phyloP scores from a whole-genome alignment of 2,888 invertebrate species.

The Gisinianus flammeolus region DNA sequence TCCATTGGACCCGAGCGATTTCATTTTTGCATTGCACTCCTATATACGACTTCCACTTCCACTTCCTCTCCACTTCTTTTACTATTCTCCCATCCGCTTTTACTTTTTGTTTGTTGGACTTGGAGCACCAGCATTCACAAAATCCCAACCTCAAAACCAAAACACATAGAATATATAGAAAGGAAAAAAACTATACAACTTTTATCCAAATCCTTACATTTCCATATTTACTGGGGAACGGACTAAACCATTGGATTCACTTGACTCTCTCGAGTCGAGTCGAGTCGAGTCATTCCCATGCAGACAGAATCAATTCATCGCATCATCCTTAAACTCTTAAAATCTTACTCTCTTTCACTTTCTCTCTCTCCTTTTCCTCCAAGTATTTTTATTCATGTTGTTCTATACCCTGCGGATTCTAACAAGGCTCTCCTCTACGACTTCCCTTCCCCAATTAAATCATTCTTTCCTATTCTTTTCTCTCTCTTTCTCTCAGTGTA shows the following conservation, averaged over 20 bases:
- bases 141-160: no score
- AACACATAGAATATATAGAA: neutral
- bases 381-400: neutral
- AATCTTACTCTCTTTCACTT: neutral
- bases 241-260: slow-evolving; percentile 35
- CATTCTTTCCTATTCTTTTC: no score
- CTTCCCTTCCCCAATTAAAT: neutral
- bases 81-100: neutral
- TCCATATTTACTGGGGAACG: slow-evolving; percentile 29
- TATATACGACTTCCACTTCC: neutral
- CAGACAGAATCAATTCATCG: slow-evolving; percentile 28
- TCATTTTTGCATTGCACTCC: slow-evolving; percentile 43
- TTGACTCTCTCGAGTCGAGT: neutral
- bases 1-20: slow-evolving; percentile 47
- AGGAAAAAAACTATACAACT: neutral
- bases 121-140: no score
- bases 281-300: slow-evolving; percentile 18
- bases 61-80: neutral
- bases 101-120: neutral
- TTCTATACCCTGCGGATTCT: neutral
- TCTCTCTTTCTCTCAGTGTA: no score
- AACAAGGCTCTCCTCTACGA: neutral
- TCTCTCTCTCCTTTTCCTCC: neutral
- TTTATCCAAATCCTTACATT: slow-evolving; percentile 31
- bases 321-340: slow-evolving; percentile 14